Conservation (phyloP, 92 coral and sea anemone genomes). For the Siderastrea siderea region DNA sequence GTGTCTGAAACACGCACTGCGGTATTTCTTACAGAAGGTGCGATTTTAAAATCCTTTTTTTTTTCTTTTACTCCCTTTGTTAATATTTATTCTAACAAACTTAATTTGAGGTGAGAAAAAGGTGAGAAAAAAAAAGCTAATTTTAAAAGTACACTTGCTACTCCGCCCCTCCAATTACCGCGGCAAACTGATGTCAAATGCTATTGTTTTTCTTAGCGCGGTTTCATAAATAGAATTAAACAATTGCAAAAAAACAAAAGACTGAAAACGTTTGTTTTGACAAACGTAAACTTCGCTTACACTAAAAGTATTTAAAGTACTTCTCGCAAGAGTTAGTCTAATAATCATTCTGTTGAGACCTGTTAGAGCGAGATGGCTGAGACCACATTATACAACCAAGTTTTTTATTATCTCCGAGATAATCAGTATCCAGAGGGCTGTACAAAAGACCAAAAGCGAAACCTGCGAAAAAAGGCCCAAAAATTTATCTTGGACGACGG, state of each 20-base stretch:
- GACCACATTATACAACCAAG: background rate
- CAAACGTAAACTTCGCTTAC: too few relatives aligned
- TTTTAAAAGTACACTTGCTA: too few relatives aligned
- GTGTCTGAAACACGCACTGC: background rate
- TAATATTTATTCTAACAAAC: slow-evolving; percentile 42
- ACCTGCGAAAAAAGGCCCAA: slow-evolving; percentile 11
- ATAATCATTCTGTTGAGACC: background rate
- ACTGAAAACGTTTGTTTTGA: too few relatives aligned
- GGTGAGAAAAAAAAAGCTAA: too few relatives aligned
- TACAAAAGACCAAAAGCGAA: background rate
- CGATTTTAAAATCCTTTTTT: background rate
- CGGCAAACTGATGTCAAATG: too few relatives aligned
- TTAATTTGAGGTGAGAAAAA: slow-evolving; percentile 36
- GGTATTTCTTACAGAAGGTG: background rate
- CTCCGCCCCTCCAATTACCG: too few relatives aligned
- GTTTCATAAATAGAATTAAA: too few relatives aligned
- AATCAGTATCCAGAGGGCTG: background rate
- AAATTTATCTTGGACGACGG: slow-evolving; percentile 12
- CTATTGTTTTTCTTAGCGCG: too few relatives aligned
- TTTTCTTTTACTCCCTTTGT: background rate
- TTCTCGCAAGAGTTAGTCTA: background rate
- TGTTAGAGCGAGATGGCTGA: slow-evolving; percentile 7
- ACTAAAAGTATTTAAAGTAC: too few relatives aligned
- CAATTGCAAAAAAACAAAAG: too few relatives aligned
- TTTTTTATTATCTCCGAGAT: slow-evolving; percentile 5